Conservation (phyloP, 2,797 vertebrate genomes). For the Falco peregrinus region DNA sequence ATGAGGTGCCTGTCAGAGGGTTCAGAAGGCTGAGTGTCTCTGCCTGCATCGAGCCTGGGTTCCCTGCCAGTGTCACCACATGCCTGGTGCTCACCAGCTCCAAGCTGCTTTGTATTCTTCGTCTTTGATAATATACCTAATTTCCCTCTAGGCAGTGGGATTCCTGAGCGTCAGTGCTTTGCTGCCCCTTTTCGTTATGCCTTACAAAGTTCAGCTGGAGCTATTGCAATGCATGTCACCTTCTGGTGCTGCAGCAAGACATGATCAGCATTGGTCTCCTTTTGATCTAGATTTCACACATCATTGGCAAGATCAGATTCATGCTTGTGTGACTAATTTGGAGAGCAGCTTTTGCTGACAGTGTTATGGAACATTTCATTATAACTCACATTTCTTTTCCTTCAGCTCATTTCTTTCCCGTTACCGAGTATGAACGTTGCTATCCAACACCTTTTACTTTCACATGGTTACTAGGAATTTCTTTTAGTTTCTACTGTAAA, state of each 20-base stretch:
- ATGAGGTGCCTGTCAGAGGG: rapidly evolving
- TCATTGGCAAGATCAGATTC: neutral
- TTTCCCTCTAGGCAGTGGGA: neutral
- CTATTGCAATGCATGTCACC: neutral
- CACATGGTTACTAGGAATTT: neutral
- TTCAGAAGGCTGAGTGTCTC: neutral
- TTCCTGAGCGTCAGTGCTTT: neutral
- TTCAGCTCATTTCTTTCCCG: neutral
- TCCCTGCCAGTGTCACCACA: neutral
- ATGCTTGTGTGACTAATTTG: neutral
- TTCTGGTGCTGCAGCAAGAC: neutral
- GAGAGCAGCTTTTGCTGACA: neutral
- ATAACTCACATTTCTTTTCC: neutral
- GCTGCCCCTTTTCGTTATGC: neutral
- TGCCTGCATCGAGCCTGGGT: neutral
- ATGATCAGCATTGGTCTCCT: neutral
- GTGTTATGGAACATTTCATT: neutral
- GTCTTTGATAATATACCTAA: neutral
- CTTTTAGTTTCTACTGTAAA: neutral
- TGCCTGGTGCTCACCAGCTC: neutral
- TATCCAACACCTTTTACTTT: neutral
- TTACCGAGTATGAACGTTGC: neutral
- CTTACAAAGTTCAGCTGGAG: neutral
- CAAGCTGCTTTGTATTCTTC: neutral
- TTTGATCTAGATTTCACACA: neutral